Percentiles rank a stretch among this genome's conserved stretches.
Conservation (phyloP, 2,797 vertebrate genomes). For the Paguma larvata region DNA sequence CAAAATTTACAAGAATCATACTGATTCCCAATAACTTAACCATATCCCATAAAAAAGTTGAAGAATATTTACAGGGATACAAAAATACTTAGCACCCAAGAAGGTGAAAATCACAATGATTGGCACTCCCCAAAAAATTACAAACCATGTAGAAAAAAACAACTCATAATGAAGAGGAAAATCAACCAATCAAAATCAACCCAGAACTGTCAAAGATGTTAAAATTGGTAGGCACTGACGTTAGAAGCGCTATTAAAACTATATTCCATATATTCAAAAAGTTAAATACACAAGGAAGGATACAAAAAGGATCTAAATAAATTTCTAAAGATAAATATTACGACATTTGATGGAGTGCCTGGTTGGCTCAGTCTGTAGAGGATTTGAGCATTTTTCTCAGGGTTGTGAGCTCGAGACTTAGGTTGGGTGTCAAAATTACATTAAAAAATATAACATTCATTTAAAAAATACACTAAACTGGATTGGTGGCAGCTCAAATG, state of each 20-base stretch:
- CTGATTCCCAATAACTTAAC: not conserved
- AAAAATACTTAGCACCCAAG: not conserved
- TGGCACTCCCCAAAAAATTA: not conserved
- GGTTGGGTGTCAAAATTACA: not conserved
- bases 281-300: not conserved
- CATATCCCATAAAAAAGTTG: not conserved
- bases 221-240: not conserved
- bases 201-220: not conserved
- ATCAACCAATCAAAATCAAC: not conserved
- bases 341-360: not conserved
- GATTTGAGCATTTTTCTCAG: not conserved
- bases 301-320: not conserved
- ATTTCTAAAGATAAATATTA: not conserved
- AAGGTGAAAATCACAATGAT: slow-evolving; percentile 6
- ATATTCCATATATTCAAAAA: not conserved
- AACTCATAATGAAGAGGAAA: not conserved
- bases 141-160: not conserved
- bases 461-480: not conserved
- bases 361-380: not conserved
- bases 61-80: not conserved
- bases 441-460: not conserved
- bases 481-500: not conserved
- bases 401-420: not conserved
- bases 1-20: not conserved
- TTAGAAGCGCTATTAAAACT: not conserved